phyloP scores from a whole-genome alignment of 1,140 invertebrate genomes.

The Cydia splendana region DNA sequence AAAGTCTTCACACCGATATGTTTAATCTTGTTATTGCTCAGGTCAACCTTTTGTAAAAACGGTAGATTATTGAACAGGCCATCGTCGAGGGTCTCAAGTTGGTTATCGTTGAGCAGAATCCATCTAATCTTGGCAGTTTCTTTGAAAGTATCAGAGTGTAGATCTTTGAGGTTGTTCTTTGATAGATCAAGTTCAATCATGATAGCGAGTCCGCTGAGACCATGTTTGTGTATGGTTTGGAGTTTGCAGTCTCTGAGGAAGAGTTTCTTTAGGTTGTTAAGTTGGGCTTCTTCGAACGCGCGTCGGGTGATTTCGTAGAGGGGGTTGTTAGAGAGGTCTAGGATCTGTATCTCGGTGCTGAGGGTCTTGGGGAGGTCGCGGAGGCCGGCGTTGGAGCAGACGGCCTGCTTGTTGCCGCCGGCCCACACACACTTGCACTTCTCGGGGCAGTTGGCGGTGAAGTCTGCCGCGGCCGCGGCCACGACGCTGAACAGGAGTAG shows the following conservation, averaged over 20 bases:
- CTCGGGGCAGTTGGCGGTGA: conserved; percentile 71
- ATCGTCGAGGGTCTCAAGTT: conserved; percentile 85
- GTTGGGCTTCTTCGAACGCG: conserved; percentile 84
- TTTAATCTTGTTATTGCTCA: conserved; percentile 87
- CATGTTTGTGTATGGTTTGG: conserved; percentile 84
- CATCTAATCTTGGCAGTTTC: conserved; percentile 85
- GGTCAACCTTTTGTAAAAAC: conserved; percentile 87
- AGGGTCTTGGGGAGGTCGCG: conserved; percentile 85
- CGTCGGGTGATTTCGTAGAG: conserved; percentile 83
- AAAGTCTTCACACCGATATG: conserved; percentile 87
- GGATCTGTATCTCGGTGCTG: conserved; percentile 86
- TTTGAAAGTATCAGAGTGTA: conserved; percentile 86
- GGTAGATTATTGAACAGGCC: conserved; percentile 87
- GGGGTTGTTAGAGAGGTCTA: conserved; percentile 88
- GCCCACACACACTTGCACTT: conserved; percentile 89
- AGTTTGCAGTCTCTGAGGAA: conserved; percentile 87
- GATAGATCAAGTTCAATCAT: conserved; percentile 93
- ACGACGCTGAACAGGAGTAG: conserved; percentile 51
- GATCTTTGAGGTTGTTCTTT: conserved; percentile 84
- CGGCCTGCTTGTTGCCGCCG: conserved; percentile 89
- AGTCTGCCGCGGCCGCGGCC: conserved; percentile 57
- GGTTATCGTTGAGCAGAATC: conserved; percentile 87
- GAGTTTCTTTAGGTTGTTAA: conserved; percentile 91
- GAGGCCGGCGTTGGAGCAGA: conserved; percentile 85
- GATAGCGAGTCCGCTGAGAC: conserved; percentile 87